These are phyloP conservation scores for Melospiza georgiana DNA, from an alignment of 2,113 vertebrate genomes.

Conservation along the genomic window DNA sequence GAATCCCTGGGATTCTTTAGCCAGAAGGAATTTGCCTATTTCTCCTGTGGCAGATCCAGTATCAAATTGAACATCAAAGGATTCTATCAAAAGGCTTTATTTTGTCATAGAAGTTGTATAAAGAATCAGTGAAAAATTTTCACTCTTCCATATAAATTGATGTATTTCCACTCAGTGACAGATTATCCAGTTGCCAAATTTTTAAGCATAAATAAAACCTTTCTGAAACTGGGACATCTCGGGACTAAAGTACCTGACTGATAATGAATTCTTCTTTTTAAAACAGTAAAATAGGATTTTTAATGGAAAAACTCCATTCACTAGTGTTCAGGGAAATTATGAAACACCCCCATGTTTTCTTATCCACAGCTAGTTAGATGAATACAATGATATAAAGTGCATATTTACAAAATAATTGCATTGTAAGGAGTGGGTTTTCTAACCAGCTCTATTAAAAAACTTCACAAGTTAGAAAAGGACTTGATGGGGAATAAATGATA, in stretches of 20 bases:
- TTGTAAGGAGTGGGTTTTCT: background rate
- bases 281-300: background rate
- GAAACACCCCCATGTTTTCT: background rate
- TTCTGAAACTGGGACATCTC: background rate
- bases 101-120: background rate
- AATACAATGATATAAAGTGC: background rate
- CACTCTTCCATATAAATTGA: background rate
- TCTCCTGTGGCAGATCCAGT: background rate
- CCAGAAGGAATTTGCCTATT: background rate
- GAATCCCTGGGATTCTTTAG: background rate
- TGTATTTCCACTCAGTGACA: background rate
- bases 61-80: background rate
- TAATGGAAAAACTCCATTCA: background rate
- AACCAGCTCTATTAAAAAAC: background rate
- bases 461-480: background rate
- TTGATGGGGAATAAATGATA: background rate
- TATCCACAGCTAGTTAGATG: background rate
- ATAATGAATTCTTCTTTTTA: background rate
- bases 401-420: background rate
- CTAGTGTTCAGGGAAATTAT: background rate
- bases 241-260: background rate
- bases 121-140: background rate
- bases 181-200: background rate
- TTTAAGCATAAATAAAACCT: background rate
- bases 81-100: background rate